Evolutionary conservation across 2,797 vertebrate genomes (phyloP).

Genomic region (Enteromius afrohamiltoni): DNA sequence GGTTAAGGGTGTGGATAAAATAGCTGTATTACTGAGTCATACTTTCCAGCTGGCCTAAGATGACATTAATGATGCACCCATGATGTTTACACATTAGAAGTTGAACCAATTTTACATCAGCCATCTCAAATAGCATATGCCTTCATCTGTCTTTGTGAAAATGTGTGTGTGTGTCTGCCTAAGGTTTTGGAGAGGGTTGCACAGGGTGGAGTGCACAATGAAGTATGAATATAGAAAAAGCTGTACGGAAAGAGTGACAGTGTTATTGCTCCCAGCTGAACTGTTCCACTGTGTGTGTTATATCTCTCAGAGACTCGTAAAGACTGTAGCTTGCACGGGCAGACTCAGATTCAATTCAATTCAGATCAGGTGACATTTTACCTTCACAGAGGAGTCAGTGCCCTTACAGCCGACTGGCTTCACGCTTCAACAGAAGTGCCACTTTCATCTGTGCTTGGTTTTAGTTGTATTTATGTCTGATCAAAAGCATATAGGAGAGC

Average conservation of each 20-base stretch:
- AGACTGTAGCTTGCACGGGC: slow-evolving; percentile 3
- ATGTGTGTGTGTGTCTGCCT: slow-evolving; percentile 19
- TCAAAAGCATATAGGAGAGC: not conserved
- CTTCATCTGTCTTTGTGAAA: slow-evolving; percentile 8
- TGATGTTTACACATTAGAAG: slow-evolving; percentile 41
- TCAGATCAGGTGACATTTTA: slow-evolving; percentile 21
- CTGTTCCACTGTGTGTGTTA: slow-evolving; percentile 21
- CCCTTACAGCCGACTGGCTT: not conserved
- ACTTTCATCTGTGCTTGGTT: slow-evolving; percentile 22
- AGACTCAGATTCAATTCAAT: slow-evolving; percentile 14
- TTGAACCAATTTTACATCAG: slow-evolving; percentile 30
- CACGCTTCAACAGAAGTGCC: not conserved
- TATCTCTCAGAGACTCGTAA: slow-evolving; percentile 19
- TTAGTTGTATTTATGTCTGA: not conserved
- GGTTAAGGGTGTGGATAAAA: slow-evolving; percentile 45
- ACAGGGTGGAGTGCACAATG: slow-evolving; percentile 56
- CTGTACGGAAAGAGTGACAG: slow-evolving; percentile 57
- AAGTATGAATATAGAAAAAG: slow-evolving; percentile 40
- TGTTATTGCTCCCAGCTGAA: slow-evolving; percentile 25
- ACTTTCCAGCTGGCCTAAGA: slow-evolving; percentile 45
- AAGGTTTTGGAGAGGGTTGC: slow-evolving; percentile 45
- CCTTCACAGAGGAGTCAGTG: not conserved
- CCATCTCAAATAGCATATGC: slow-evolving; percentile 19
- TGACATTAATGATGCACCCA: slow-evolving; percentile 13
- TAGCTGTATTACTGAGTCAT: slow-evolving; percentile 24